phyloP scores from a whole-genome alignment of 2,888 invertebrate genomes.

The Phalera bucephala region DNA sequence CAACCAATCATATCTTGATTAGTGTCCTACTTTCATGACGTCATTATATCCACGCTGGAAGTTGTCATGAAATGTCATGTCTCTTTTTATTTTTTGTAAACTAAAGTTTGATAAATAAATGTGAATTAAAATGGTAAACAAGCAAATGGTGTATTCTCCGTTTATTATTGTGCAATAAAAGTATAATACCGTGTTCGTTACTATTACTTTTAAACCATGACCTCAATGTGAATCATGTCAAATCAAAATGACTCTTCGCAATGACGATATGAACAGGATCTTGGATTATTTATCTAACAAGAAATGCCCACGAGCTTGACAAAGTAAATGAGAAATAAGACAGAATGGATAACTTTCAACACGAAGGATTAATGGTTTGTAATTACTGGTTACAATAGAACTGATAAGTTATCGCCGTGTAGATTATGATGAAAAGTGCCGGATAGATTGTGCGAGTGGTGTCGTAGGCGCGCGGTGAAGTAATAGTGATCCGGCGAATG shows the following conservation, averaged over 20 bases:
- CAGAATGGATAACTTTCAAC: conserved; percentile 68
- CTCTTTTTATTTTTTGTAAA: conserved; percentile 55
- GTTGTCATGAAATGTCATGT: conserved; percentile 72
- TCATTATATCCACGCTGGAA: conserved; percentile 87
- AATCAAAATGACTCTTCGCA: conserved; percentile 62
- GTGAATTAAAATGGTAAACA: conserved; percentile 32
- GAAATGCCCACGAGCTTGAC: conserved; percentile 57
- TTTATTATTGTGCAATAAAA: conserved; percentile 20
- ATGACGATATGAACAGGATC: conserved; percentile 68
- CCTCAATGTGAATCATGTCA: conserved; percentile 36
- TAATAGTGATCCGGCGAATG: conserved; percentile 63
- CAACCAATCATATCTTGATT: conserved; percentile 68
- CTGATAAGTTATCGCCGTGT: conserved; percentile 56
- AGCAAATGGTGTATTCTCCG: conserved; percentile 20
- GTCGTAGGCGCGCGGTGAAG: conserved; percentile 59
- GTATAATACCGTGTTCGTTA: conserved; percentile 17
- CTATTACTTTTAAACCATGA: conserved; percentile 39
- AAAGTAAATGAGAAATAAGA: conserved; percentile 44
- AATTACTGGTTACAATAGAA: conserved; percentile 31
- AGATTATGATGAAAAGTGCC: conserved; percentile 37
- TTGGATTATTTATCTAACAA: conserved; percentile 67
- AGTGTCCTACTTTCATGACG: conserved; percentile 81
- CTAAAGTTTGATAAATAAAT: conserved; percentile 43
- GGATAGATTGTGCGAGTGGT: conserved; percentile 46
- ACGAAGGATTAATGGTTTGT: conserved; percentile 68